Base-by-base conservation (phyloP, 2,888 invertebrate genomes). In the Pteria penguin region DNA sequence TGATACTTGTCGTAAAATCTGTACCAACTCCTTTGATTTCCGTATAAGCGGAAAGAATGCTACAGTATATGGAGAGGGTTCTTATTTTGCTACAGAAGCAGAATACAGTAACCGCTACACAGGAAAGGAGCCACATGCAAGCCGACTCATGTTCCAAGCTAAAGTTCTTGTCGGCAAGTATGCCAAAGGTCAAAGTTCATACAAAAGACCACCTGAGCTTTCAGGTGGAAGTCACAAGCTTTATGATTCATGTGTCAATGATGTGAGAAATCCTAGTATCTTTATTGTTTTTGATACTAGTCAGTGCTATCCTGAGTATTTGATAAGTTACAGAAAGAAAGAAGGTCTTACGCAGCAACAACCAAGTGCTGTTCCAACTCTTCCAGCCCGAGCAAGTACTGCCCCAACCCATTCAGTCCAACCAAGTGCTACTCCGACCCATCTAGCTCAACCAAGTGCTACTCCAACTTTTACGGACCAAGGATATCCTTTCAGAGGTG, bases 241-340 rank as follows among this genome's bases (percentile, higher is more conserved):
- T 31, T 86, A 83, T 69, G 87, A 89, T 57, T 87, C 89, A 0
- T 87, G 87, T 75, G 88, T 88, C 18, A 80, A 89, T 71, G 69
- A 82, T 52, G 66, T 78, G 3, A 14, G 32, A 0, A 68, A 79
- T 26, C 88, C 88, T 0, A 70, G 62, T 2, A 85, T 87, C 14
- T 88, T 82, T 76, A 84, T 89, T 22, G 69, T 86, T 11, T 88
- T 86, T 78, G 81, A 85, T n/a, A 79, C 74, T 29, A 80, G 80
- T 5, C 88, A 88, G 75, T 79, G 81, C 32, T 89, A 88, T 68
- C 88, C 89, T 1, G 86, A 85, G 29, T 87, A 86, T 65, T 70
- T 89, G 4, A 83, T 88, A 55, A 72, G 76, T 11, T 85, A 85
- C 68, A 52, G 33, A 8, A 18, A 57, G 29, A 69, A 65, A 26